These are phyloP conservation scores for Taenaris catops DNA, from an alignment of 2,888 invertebrate species.

Conservation along the genomic window DNA sequence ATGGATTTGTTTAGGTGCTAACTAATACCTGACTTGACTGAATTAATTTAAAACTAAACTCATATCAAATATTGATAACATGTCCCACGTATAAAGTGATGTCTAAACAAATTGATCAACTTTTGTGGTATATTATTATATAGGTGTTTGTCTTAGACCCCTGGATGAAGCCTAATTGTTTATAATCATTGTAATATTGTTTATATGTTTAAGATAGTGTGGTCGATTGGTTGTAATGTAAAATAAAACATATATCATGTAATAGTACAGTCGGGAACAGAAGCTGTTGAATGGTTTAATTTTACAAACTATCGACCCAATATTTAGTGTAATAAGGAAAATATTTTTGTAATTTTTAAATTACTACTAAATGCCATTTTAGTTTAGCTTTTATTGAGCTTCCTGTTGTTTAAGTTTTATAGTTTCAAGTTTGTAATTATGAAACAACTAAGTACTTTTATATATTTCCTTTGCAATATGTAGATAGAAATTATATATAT, in stretches of 20 bases:
- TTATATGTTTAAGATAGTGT: constrained; percentile 5
- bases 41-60: constrained; percentile 44
- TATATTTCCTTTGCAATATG: constrained; percentile 10
- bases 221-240: constrained; percentile 8
- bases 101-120: constrained; percentile 48
- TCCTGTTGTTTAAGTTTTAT: constrained; percentile 34
- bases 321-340: constrained; percentile 15
- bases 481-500: constrained; percentile 6
- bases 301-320: constrained; percentile 3
- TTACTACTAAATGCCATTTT: constrained; percentile 56
- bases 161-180: constrained; percentile 39
- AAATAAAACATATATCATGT: constrained; percentile 6
- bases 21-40: constrained; percentile 34
- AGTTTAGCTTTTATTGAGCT: constrained; percentile 60
- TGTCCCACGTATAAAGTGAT: constrained; percentile 22
- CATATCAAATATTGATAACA: constrained; percentile 42
- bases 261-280: background rate
- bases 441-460: background rate
- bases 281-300: background rate
- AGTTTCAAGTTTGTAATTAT: constrained; percentile 3
- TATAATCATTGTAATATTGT: constrained; percentile 24
- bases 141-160: constrained; percentile 30
- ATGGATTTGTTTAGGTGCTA: constrained; percentile 40
- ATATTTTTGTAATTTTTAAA: constrained; percentile 37
- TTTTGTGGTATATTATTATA: constrained; percentile 29